Percentiles rank a stretch among this genome's conserved stretches.
Conservation (phyloP, 64 coral and sea anemone species). For the Trachythela sp. region DNA sequence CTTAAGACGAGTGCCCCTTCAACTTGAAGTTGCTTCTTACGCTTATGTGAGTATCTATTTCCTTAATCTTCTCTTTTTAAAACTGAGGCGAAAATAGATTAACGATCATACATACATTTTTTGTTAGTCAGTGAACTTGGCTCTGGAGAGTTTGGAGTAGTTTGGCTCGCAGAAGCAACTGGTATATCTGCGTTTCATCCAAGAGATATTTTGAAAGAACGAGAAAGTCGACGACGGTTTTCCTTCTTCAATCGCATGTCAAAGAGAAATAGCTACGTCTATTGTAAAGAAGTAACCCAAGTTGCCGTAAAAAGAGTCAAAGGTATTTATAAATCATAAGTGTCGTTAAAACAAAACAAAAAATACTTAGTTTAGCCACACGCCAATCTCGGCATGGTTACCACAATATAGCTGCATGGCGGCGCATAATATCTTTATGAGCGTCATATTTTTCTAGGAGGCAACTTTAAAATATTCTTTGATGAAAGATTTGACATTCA, state of each 20-base stretch:
- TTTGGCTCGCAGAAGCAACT: conserved; percentile 6
- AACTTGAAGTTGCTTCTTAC: no score
- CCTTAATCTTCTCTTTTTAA: no score
- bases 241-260: background rate
- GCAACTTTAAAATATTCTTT: no score
- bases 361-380: background rate
- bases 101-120: no score
- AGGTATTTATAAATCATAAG: background rate
- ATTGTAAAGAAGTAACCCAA: background rate
- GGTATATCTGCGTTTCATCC: conserved; percentile 15
- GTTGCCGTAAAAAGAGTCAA: background rate
- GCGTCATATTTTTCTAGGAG: no score
- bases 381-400: background rate
- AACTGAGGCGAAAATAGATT: no score
- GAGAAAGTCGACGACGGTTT: background rate
- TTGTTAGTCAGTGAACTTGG: background rate
- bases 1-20: background rate
- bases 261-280: conserved; percentile 6
- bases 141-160: background rate
- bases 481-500: no score
- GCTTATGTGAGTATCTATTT: no score
- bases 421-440: no score
- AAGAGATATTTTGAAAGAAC: background rate
- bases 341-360: background rate
- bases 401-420: no score